Percentiles rank a stretch among this genome's conserved stretches.
These are phyloP conservation scores for Ameiurus melas DNA, from an alignment of 2,113 vertebrate genomes.

Conservation along the genomic window DNA sequence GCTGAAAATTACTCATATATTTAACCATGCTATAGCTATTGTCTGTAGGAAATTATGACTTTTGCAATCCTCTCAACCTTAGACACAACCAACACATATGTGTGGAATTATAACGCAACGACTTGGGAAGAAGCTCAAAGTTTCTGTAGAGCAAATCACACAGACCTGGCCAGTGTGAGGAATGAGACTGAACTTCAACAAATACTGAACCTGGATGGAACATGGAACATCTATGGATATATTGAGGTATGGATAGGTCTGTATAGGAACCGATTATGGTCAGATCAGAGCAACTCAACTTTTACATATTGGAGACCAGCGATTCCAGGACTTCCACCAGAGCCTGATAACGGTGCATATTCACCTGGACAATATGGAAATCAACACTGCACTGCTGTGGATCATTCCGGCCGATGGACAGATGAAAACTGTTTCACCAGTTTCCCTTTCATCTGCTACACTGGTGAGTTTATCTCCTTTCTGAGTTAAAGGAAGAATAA, in stretches of 20 bases:
- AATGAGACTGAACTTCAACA: slow-evolving; percentile 5
- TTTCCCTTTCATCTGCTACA: slow-evolving; percentile 37
- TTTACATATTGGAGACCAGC: slow-evolving; percentile 48
- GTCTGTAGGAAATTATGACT: not conserved
- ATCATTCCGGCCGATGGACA: slow-evolving; percentile 23
- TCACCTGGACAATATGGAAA: not conserved
- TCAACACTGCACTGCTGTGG: slow-evolving; percentile 25
- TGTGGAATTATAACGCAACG: not conserved
- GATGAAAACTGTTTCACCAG: slow-evolving; percentile 29
- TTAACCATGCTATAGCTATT: not conserved
- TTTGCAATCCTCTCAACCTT: not conserved
- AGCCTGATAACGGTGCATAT: slow-evolving; percentile 19
- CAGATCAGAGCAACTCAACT: slow-evolving; percentile 12
- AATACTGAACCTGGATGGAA: no score
- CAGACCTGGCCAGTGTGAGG: slow-evolving; percentile 47
- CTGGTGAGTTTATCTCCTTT: slow-evolving; percentile 21
- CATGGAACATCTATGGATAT: accelerated
- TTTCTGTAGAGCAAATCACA: slow-evolving; percentile 38
- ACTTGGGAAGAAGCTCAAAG: not conserved
- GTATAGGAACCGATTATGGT: slow-evolving; percentile 53
- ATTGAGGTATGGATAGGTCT: slow-evolving; percentile 52
- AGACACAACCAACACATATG: not conserved
- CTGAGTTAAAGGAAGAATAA: no score
- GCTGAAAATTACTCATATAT: not conserved
- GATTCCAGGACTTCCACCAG: not conserved